Evolutionary conservation across 2,888 invertebrate genomes (phyloP).

Genomic region (Tachystola acroxantha): DNA sequence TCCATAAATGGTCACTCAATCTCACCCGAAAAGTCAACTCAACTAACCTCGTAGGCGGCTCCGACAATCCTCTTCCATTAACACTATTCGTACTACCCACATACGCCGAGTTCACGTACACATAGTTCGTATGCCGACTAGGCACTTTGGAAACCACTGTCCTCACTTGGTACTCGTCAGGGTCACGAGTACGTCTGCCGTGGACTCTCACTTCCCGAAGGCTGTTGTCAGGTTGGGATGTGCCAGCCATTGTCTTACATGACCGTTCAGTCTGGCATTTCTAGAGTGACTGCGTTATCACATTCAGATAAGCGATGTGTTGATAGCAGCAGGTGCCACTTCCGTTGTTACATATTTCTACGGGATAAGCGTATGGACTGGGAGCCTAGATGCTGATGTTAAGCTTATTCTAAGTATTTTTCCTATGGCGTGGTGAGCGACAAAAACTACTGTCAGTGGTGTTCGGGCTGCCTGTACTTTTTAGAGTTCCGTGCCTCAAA

Average conservation of each 20-base stretch:
- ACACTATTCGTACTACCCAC: slow-evolving; percentile 48
- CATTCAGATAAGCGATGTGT: not conserved
- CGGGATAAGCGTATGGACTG: not conserved
- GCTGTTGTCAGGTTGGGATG: not conserved
- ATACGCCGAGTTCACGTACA: slow-evolving; percentile 55
- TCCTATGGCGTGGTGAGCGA: no score
- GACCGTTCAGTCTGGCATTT: slow-evolving; percentile 16
- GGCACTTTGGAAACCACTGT: slow-evolving; percentile 15
- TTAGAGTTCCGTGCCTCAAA: no score
- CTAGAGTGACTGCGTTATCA: slow-evolving; percentile 20
- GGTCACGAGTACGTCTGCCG: not conserved
- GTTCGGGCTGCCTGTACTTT: no score
- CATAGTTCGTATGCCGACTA: slow-evolving; percentile 32
- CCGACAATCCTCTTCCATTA: slow-evolving; percentile 5
- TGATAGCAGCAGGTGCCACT: not conserved
- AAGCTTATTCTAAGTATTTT: no score
- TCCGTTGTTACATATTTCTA: not conserved
- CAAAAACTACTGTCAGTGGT: no score
- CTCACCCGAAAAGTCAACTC: no score
- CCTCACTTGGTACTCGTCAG: not conserved
- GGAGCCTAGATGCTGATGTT: no score
- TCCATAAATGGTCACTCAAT: no score
- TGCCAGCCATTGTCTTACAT: slow-evolving; percentile 7
- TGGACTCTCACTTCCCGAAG: slow-evolving; percentile 16
- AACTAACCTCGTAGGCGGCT: slow-evolving; percentile 4